Base-by-base conservation (phyloP, 1,140 invertebrate species). In the Heliconius eleuchia region DNA sequence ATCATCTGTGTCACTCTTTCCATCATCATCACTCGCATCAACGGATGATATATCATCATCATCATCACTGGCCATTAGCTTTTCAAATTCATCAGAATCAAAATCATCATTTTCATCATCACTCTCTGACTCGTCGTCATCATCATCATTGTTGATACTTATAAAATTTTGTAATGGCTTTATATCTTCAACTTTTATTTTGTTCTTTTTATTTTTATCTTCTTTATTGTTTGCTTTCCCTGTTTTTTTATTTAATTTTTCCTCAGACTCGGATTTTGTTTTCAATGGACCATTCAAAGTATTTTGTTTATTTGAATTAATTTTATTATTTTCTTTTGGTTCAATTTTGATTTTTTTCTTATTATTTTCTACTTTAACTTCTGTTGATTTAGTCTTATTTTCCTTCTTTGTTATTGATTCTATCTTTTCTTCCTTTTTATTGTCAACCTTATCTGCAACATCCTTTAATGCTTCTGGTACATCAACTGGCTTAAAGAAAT, bases 401-500 rank as follows among this genome's bases (percentile, higher is more conserved):
- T 39, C 70, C 42, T 73, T 73, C 76, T 80, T 76, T n/a, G 23
- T n/a, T 27, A 50, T 60, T 16, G 78, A 70, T 75, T 82, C 79
- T 39, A 71, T 74, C 13, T 76, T n/a, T 78, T 77, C 80, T n/a
- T 74, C 66, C 50, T 79, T 82, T 60, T 60, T 60, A 73, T 70
- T 30, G 39, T 80, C 73, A 70, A 60, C 6, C 57, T 42, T 66
- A 71, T 73, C 39, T 76, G 74, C 42, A 78, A 78, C 81, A 76
- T 77, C 80, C 18, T 76, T 27, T 74, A 95, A 85, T 55, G 74
- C 82, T 80, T 91, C 87, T 42, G 94, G 94, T 34, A 95, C 82
- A 87, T 95, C 94, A 70, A 91, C 91, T 74, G 94, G 92, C 73
- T 84, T 84, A 74, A 95, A 95, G 72, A 94, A 95, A 74, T 94